A percentile compares a stretch with the other conserved stretches of the same genome.
Conservation (phyloP, 1,140 invertebrate genomes). For the Yoshiicerus persimilis region DNA sequence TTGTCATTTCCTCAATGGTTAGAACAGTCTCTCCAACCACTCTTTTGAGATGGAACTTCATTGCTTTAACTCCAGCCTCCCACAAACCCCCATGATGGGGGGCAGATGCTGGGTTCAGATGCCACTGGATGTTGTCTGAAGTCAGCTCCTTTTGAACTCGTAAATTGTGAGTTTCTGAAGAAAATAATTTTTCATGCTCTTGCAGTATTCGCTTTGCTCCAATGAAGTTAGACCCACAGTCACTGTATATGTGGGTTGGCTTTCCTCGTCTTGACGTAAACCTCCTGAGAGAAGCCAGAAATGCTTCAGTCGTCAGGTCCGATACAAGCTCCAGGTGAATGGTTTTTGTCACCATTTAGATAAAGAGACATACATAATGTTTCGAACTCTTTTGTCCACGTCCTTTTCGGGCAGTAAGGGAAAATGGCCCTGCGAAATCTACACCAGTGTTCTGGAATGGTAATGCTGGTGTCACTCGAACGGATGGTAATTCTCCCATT, state of each 20-base stretch:
- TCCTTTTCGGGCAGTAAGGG: slow-evolving; percentile 45
- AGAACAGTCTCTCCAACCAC: background rate
- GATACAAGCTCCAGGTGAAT: slow-evolving; percentile 55
- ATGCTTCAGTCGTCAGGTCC: slow-evolving; percentile 50
- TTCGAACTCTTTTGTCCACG: slow-evolving; percentile 51
- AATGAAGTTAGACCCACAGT: slow-evolving; percentile 56
- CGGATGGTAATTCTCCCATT: too few species aligned
- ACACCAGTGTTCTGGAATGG: too few species aligned
- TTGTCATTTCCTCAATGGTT: too few species aligned
- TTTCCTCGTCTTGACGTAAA: slow-evolving; percentile 52
- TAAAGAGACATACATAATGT: slow-evolving; percentile 54
- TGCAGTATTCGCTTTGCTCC: slow-evolving; percentile 46
- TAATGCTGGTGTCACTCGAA: too few species aligned
- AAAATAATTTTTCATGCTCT: background rate
- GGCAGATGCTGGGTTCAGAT: slow-evolving; percentile 49
- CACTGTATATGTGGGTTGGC: slow-evolving; percentile 51
- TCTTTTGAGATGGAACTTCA: slow-evolving; percentile 22
- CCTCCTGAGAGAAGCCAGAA: slow-evolving; percentile 48
- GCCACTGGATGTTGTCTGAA: slow-evolving; percentile 20
- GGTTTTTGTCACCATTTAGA: slow-evolving; percentile 55
- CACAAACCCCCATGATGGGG: slow-evolving; percentile 51
- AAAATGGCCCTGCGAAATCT: too few species aligned
- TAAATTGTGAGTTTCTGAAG: background rate
- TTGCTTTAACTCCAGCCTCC: slow-evolving; percentile 43
- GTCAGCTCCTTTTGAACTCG: background rate